phyloP scores from a whole-genome alignment of 53 echinoderm and acorn worm species.

The Zoroaster sp. region DNA sequence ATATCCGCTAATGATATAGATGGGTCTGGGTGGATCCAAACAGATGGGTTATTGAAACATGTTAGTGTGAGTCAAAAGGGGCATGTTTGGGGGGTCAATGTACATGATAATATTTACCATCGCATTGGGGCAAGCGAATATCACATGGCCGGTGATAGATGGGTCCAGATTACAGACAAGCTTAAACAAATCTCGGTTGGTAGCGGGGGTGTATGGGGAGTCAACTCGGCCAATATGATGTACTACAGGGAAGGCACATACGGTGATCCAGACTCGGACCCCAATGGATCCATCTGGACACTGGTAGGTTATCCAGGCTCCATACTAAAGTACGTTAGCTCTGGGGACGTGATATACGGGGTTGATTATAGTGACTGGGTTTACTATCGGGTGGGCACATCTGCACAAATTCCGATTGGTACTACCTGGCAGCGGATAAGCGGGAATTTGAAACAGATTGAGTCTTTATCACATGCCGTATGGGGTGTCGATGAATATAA shows the following conservation, averaged over 20 bases:
- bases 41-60: neutral
- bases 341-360: neutral
- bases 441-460: neutral
- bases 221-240: neutral
- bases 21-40: neutral
- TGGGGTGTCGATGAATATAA: neutral
- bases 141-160: neutral
- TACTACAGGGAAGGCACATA: neutral
- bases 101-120: neutral
- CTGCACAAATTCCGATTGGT: neutral
- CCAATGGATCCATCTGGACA: neutral
- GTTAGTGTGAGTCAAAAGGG: conserved; percentile 15
- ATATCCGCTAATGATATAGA: neutral
- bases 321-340: neutral
- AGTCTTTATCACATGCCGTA: neutral
- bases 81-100: neutral
- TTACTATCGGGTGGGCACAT: neutral
- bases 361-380: neutral
- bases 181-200: neutral
- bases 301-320: neutral
- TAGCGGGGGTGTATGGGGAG: neutral
- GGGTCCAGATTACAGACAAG: neutral
- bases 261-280: conserved; percentile 10
- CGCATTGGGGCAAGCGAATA: neutral
- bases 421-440: neutral